Percentiles rank a stretch among this genome's conserved stretches.
These are phyloP conservation scores for Otis tarda DNA, from an alignment of 2,113 vertebrate genomes.

Conservation along the genomic window DNA sequence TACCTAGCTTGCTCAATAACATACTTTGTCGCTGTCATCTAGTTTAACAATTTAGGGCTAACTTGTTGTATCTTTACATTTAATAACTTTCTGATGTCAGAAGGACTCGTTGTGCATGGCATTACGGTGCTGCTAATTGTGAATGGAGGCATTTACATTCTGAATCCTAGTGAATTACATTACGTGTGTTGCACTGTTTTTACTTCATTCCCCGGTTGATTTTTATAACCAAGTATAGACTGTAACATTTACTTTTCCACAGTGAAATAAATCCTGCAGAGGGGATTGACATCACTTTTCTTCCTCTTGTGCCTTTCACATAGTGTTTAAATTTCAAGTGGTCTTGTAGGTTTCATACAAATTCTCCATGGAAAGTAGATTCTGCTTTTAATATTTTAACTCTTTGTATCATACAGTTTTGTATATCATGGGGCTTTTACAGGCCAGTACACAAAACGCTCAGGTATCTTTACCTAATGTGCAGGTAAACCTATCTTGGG, in stretches of 20 bases:
- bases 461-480: background rate
- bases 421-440: background rate
- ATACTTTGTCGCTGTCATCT: background rate
- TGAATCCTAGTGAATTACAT: background rate
- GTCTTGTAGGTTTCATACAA: background rate
- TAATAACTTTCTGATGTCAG: background rate
- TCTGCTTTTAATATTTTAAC: background rate
- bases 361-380: background rate
- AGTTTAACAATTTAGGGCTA: background rate
- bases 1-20: background rate
- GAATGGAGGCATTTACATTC: background rate
- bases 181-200: background rate
- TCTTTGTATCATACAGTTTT: background rate
- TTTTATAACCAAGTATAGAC: background rate
- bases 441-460: background rate
- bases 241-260: constrained; percentile 24
- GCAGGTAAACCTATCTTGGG: background rate
- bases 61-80: background rate
- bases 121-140: background rate
- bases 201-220: background rate
- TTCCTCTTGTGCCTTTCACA: background rate
- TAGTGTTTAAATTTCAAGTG: constrained; percentile 13
- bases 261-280: background rate
- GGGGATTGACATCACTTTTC: background rate
- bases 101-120: background rate